phyloP scores from a whole-genome alignment of 2,113 vertebrate genomes.

The Theristicus caerulescens region DNA sequence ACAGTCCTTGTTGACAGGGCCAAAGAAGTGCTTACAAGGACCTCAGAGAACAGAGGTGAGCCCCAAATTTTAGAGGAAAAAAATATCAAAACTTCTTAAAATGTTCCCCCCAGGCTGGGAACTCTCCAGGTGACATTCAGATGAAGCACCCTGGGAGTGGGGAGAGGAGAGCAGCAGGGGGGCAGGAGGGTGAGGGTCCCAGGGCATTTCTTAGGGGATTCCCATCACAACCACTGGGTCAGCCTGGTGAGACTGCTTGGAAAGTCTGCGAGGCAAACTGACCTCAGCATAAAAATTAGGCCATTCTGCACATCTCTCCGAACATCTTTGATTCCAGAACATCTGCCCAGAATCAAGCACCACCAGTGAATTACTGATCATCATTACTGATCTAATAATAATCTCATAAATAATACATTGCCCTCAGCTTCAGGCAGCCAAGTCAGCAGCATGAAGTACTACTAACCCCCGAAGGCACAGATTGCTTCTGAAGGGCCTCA shows the following conservation, averaged over 20 bases:
- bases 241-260: not conserved
- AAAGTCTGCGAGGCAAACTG: not conserved
- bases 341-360: slow-evolving; percentile 40
- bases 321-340: slow-evolving; percentile 48
- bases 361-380: slow-evolving; percentile 29
- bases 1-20: not conserved
- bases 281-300: not conserved
- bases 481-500: slow-evolving; percentile 42
- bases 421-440: slow-evolving; percentile 41
- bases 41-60: not conserved
- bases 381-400: slow-evolving; percentile 33
- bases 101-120: not conserved
- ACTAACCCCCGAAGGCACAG: slow-evolving; percentile 13
- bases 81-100: not conserved
- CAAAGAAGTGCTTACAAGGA: not conserved
- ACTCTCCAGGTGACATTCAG: not conserved
- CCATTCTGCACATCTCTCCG: not conserved
- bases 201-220: not conserved
- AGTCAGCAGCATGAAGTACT: not conserved
- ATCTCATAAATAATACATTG: slow-evolving; percentile 24
- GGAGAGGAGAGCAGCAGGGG: not conserved
- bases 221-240: not conserved
- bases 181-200: not conserved
- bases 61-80: not conserved
- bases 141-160: not conserved